Base-by-base conservation (phyloP, 2,888 invertebrate species). In the Sphaerophoria taeniata region DNA sequence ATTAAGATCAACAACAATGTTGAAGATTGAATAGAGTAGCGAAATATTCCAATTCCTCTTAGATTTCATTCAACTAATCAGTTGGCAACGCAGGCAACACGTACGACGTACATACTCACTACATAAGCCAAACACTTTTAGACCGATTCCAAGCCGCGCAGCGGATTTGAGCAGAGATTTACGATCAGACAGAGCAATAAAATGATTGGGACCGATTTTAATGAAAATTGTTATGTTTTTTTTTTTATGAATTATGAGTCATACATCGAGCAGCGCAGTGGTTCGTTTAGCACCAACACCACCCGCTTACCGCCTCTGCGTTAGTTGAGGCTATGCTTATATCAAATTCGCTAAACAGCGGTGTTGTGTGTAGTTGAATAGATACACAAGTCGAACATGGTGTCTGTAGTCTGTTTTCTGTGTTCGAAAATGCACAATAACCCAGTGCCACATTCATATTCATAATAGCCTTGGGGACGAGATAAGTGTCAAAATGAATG, bases 151-250 rank as follows among this genome's bases (percentile, higher is more conserved):
- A 56, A 34, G 36, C 56, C 3, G 36, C 49, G 47, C 49, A 51
- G 56, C 6, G 65, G n/a, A 11, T 51, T 34, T 60, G 55, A 53
- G 63, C 16, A 84, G 88, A 91, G 91, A 91, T 91, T 91, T 91
- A 91, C 90, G 91, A 90, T 89, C 89, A 86, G 87, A 88, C 88
- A 88, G 89, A 88, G 90, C 90, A 91, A 91, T 91, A 91, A 91
- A 91, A 91, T 91, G 91, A 91, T 91, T 91, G 91, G 90, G 87
- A 90, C 88, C 89, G 90, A 91, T 91, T 90, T 91, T 90, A 91
- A 91, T 90, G 90, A 90, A 91, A 91, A 91, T 91, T 89, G 89
- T 90, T 90, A 88, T 89, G 88, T 88, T 88, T 89, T 88, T 84
- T n/a, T n/a, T n/a, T n/a, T n/a, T n/a, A n/a, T n/a, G n/a, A n/a